Base-by-base conservation (phyloP, 1,140 invertebrate species). In the Hypsibius dujardini region DNA sequence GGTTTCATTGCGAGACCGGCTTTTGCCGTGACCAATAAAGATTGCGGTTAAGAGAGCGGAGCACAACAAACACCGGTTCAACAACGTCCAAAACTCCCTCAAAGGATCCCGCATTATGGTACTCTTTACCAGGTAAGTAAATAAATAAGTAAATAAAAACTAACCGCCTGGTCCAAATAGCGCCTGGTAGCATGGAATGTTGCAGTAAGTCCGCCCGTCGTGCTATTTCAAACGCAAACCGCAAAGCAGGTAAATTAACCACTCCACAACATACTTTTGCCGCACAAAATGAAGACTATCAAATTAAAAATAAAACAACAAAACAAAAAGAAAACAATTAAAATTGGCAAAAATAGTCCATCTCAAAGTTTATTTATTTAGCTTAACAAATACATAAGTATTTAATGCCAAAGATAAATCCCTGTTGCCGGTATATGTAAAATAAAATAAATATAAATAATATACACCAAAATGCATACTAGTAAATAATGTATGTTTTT, bases 151-250 rank as follows among this genome's bases (percentile, higher is more conserved):
- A n/a, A 47, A 62, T 47, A 7, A 45, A 1, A 47, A 74, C 73
- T 77, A 79, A 87, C 86, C 86, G 77, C 82, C 82, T 45, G 89
- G 89, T 59, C 90, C 90, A 81, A 92, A 93, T 15, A 91, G 77
- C 15, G 89, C 89, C 72, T 88, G 87, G 79, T 93, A 92, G 77
- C 90, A 93, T 47, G 90, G 90, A 47, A 90, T 88, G 81, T 92
- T 87, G 74, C 90, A 93, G 76, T 92, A 93, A 59, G 90, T 90
- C 71, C 90, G 87, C 70, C 88, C 88, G 82, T 92, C 90, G 78
- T 92, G 89, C 87, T 89, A 42, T 67, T 56, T n/a, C n/a, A n/a
- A n/a, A n/a, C n/a, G n/a, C n/a, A n/a, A n/a, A n/a, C n/a, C n/a
- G n/a, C 72, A 59, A 75, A 76, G n/a, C 69, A 67, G 70, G 75